Base-by-base conservation (phyloP, 2,888 invertebrate species). In the Pristionchus fissidentatus region DNA sequence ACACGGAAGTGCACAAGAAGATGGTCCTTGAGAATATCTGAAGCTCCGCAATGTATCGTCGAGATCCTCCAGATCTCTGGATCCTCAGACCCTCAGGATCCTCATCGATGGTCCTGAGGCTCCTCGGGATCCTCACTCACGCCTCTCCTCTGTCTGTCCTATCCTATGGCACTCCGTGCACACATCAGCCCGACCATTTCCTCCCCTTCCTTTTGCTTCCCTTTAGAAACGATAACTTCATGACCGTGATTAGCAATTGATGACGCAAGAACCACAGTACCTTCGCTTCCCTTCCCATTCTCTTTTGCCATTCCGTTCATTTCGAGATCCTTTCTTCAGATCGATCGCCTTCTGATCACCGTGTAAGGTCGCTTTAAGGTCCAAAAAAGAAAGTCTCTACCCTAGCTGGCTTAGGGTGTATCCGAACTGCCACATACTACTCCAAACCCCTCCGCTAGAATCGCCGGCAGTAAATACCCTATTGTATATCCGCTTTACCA, bases 1-100 rank as follows among this genome's bases (percentile, higher is more conserved):
- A 97, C 94, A 98, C 99, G 91, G 99, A 99, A 94, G 98, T 99
- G 93, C 98, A 99, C 95, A 99, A 99, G 95, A 99, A 99, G 94
- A 99, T 99, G 99, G 98, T 99, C 92, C 97, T 99, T 49, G 91
- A 91, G 87, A 91, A 91, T 85, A 91, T 90, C 83, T 90, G 83
- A 88, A 32, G 46, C n/a, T n/a, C n/a, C n/a, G n/a, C n/a, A n/a
- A 32, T 32, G 0, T 62, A 62, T 62, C 35, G 62, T 29, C 8
- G 62, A 62, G 35, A 32, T 75, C 60, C 35, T 43, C 43, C 22
- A 57, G 79, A 26, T 35, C 22, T 41, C 73, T 75, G 5, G n/a
- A 57, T 70, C 52, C 32, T 10, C 70, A 62, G 41, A 52, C 38
- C 29, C 29, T 73, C 22, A 26, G 62, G 46, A 13, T 73, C 41